Percentiles rank a stretch among this genome's conserved stretches.
Conservation (phyloP, 2,113 vertebrate genomes). For the Myotis lucifugus region DNA sequence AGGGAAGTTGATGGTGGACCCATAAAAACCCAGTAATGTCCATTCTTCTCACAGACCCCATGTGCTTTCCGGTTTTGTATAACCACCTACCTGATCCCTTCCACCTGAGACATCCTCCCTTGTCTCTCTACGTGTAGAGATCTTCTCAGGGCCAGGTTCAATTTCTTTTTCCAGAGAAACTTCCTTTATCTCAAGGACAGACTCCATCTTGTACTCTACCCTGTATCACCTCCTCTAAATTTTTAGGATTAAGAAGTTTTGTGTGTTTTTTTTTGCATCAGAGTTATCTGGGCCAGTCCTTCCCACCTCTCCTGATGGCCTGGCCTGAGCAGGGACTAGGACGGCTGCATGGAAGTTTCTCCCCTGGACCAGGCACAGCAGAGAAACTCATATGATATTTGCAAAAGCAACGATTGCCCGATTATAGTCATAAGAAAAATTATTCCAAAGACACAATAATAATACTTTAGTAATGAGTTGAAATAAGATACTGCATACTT, state of each 20-base stretch:
- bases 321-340: background rate
- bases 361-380: background rate
- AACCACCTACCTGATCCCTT: background rate
- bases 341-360: background rate
- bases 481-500: background rate
- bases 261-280: background rate
- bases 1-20: background rate
- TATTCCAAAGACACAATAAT: background rate
- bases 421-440: background rate
- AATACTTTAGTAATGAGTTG: background rate
- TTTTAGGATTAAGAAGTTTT: background rate
- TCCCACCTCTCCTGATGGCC: background rate
- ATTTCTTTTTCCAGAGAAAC: background rate
- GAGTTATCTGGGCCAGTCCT: background rate
- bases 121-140: background rate
- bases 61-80: background rate
- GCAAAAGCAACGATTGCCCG: background rate
- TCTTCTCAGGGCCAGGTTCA: background rate
- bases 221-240: background rate
- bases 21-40: background rate
- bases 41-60: background rate
- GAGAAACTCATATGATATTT: background rate
- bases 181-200: background rate
- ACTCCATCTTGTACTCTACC: background rate
- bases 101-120: background rate